phyloP scores from a whole-genome alignment of 2,888 invertebrate species.

The Eupithecia dodoneata region DNA sequence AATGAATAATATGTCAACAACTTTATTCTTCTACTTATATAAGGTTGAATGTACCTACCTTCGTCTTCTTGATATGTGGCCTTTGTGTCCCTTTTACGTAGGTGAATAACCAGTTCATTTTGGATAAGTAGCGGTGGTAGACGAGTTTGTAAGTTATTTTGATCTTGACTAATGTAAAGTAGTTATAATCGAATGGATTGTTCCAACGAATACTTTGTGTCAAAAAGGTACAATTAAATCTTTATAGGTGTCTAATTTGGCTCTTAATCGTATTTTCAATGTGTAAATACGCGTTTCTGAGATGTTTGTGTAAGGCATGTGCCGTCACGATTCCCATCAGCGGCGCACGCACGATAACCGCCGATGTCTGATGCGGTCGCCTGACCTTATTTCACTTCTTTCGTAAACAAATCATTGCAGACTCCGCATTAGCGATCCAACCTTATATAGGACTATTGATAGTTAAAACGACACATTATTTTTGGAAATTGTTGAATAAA shows the following conservation, averaged over 20 bases:
- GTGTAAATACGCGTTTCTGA: constrained; percentile 10
- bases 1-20: background rate
- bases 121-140: background rate
- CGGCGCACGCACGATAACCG: constrained; percentile 32
- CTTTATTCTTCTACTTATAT: background rate
- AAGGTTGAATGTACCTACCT: background rate
- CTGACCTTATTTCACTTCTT: constrained; percentile 30
- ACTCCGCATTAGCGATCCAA: background rate
- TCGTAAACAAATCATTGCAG: constrained; percentile 22
- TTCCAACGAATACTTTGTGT: constrained; percentile 5
- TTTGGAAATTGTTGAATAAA: constrained; percentile 41
- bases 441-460: background rate
- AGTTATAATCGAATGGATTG: background rate
- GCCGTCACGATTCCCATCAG: constrained; percentile 39
- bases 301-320: constrained; percentile 33
- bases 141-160: background rate
- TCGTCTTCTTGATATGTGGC: constrained; percentile 15
- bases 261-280: background rate
- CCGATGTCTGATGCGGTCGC: constrained; percentile 30
- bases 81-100: constrained; percentile 12
- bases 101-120: background rate
- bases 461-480: constrained; percentile 29
- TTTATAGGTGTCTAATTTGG: background rate
- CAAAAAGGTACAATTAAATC: background rate
- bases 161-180: background rate